Evolutionary conservation across 2,797 vertebrate species (phyloP), one percentile per base, ranked within the genome.

Genomic region (Uromys caudimaculatus): DNA sequence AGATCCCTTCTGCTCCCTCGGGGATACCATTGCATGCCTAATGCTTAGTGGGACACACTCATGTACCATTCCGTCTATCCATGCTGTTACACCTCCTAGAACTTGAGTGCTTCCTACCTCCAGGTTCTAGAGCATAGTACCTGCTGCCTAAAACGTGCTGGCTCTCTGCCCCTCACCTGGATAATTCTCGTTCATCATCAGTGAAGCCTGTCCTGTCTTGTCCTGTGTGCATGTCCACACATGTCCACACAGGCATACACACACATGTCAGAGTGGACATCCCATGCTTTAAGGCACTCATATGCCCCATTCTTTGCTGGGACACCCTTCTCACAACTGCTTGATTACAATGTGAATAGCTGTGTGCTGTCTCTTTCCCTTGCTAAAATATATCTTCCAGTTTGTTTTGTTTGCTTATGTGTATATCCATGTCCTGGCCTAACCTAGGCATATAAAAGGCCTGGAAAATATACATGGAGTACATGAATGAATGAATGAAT

Each of bases 51-150:
- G 24, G 23, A 27, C 71, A 52, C 32, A 13, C 0, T 6, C 0
- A 3, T 71, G 21, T 56, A 0, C 44, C 9, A 0, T 29, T 38
- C 52, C 41, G 38, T 89, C 76, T 9, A 29, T 52, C 47, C 13
- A 67, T 5, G 8, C 60, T 3, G 19, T 38, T 50, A 9, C 0
- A 9, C 8, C 23, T 79, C 79, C 44, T 32, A 35, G 79, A 58
- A 29, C 14, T 2, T n/a, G n/a, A 67, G 23, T 16, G 64, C 44
- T 11, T 71, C 58, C 60, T n/a, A n/a, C 29, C n/a, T 56, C 13
- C 0, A 0, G 13, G 32, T 27, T 41, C 41, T 29, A 23, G 24
- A 32, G 23, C 35, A 2, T 0, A 1, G 60, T 52, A 35, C 35
- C 52, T 58, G 6, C 35, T 62, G n/a, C n/a, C 41, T 76, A 38